Conservation (phyloP, 2,797 vertebrate species). For the Prunella strophiata region DNA sequence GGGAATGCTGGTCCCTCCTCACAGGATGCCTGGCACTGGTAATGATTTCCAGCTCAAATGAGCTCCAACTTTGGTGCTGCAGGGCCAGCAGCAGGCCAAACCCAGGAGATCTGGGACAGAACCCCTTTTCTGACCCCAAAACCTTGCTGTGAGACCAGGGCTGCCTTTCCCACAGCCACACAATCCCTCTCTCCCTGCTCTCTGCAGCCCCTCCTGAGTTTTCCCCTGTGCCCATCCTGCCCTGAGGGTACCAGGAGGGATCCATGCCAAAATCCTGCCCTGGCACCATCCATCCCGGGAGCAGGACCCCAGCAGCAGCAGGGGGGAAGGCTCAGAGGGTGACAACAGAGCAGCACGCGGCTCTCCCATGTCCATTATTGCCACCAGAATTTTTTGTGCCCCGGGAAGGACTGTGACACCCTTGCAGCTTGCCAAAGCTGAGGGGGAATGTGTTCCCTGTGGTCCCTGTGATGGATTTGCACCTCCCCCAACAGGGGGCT, state of each 20-base stretch:
- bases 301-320: not conserved
- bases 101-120: not conserved
- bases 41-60: not conserved
- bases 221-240: not conserved
- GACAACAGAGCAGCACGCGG: rapidly evolving
- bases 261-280: not conserved
- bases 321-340: not conserved
- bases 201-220: not conserved
- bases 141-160: rapidly evolving
- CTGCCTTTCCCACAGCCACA: not conserved
- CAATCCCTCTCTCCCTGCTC: rapidly evolving
- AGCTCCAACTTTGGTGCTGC: not conserved
- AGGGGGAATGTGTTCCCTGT: not conserved
- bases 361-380: rapidly evolving
- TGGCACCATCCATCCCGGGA: rapidly evolving
- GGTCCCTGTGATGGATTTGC: not conserved
- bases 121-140: not conserved
- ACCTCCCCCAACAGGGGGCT: not conserved
- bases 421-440: not conserved
- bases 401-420: not conserved
- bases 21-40: not conserved
- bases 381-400: not conserved
- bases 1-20: rapidly evolving
- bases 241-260: not conserved
- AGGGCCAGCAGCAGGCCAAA: not conserved